Evolutionary conservation across 2,797 vertebrate genomes (phyloP).

Genomic region (Miichthys miiuy): DNA sequence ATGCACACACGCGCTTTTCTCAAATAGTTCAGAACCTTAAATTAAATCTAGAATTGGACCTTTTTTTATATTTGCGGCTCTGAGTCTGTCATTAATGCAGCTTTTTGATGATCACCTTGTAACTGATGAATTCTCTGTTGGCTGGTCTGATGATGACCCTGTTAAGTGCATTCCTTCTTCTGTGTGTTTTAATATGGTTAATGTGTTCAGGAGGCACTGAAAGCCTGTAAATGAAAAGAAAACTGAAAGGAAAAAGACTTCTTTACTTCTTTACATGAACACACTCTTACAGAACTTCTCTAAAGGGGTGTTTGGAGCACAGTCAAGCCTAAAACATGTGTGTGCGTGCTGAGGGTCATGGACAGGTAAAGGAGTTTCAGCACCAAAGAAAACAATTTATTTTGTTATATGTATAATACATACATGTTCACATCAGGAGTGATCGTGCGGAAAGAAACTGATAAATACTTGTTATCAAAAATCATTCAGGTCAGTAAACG

Average conservation of each 20-base stretch:
- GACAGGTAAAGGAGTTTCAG: conserved; percentile 7
- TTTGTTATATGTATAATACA: too few species aligned
- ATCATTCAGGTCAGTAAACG: background rate
- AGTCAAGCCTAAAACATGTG: conserved; percentile 2
- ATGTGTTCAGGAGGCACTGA: background rate
- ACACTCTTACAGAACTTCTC: background rate
- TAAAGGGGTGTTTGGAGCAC: conserved; percentile 4
- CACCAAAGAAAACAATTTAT: background rate
- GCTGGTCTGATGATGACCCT: background rate
- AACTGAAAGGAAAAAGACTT: background rate
- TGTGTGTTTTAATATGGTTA: background rate
- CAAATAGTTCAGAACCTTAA: background rate
- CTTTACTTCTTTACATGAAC: conserved; percentile 15
- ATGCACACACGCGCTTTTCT: background rate
- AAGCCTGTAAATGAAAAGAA: conserved; percentile 3
- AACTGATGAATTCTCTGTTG: background rate
- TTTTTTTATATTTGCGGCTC: background rate
- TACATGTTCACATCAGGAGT: too few species aligned
- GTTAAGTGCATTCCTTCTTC: background rate
- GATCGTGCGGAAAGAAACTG: background rate
- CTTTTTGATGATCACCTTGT: background rate
- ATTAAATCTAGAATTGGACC: too few species aligned
- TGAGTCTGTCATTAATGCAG: too few species aligned
- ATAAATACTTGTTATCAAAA: background rate
- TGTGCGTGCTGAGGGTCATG: background rate